Evolutionary conservation across 2,888 invertebrate species (phyloP), one percentile per base, ranked within the genome.

Genomic region (Thyatira batis): DNA sequence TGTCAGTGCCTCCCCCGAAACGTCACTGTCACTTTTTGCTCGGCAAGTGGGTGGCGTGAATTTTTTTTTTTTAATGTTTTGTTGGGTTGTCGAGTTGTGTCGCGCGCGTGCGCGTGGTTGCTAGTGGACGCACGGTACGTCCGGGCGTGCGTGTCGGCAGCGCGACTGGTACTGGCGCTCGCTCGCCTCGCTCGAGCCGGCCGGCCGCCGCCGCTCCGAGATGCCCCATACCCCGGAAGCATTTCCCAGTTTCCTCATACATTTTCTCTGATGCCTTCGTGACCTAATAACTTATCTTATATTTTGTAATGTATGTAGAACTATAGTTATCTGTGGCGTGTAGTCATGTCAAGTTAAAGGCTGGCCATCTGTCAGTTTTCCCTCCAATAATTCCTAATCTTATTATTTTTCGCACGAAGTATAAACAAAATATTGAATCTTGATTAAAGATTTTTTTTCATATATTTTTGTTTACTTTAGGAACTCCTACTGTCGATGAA

Each of bases 1-100:
- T 85, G 88, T 89, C 87, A 84, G 61, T 62, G 76, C 69, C 73
- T 73, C 74, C 77, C 80, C 80, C 74, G 72, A 89, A 89, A 88
- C 80, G 90, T 91, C 90, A 90, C 89, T 90, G 91, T 91, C 90
- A 90, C 78, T 76, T 78, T 81, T 71, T 68, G 66, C 72, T 76
- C 77, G 76, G 68, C 69, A 78, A 78, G 84, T 74, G 86, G 85
- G 85, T 84, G 85, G 84, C 75, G 73, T 67, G 71, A 71, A 58
- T 72, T 73, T 67, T 74, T 70, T 74, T 70, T 73, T 73, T 61
- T 65, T 61, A 59, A 65, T 67, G 73, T 70, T 78, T 74, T 72
- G 75, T 71, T 66, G 71, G 68, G 70, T 71, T 65, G 67, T 60
- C 67, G 75, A 71, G 67, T 66, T 76, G 78, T 76, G 74, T 74